Evolutionary conservation across 2,113 vertebrate species (phyloP).

Genomic region (Cryptomyrus ogoouensis): DNA sequence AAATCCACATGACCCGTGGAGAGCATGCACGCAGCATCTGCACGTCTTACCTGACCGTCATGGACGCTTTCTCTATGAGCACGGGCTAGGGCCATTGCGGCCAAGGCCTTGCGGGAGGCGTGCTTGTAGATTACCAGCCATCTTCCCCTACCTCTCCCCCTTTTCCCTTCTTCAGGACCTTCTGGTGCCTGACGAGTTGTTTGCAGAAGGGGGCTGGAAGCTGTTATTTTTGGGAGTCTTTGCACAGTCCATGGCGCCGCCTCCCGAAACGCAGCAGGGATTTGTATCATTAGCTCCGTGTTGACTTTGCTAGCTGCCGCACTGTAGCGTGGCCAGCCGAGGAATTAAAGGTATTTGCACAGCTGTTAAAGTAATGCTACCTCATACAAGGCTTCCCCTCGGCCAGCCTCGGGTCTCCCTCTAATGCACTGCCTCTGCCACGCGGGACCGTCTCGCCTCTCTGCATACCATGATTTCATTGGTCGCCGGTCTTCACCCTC

Average conservation of each 20-base stretch:
- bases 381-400: slow-evolving; percentile 43
- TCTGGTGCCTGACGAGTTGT: slow-evolving; percentile 27
- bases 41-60: not conserved
- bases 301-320: slow-evolving; percentile 37
- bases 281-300: slow-evolving; percentile 47
- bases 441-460: slow-evolving; percentile 25
- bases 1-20: not conserved
- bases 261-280: slow-evolving; percentile 38
- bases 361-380: slow-evolving; percentile 60
- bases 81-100: not conserved
- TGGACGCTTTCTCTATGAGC: not conserved
- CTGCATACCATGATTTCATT: slow-evolving; percentile 28
- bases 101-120: slow-evolving; percentile 28
- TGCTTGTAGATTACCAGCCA: slow-evolving; percentile 38
- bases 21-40: not conserved
- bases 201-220: slow-evolving; percentile 26
- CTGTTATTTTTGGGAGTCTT: slow-evolving; percentile 36
- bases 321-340: slow-evolving; percentile 41
- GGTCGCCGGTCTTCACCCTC: slow-evolving; percentile 22
- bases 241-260: slow-evolving; percentile 33
- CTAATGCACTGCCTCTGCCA: slow-evolving; percentile 29
- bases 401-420: slow-evolving; percentile 24
- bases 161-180: slow-evolving; percentile 29
- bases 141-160: slow-evolving; percentile 33
- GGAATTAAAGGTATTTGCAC: slow-evolving; percentile 57